phyloP scores from a whole-genome alignment of 2,888 invertebrate species.

The Phasia obesa region DNA sequence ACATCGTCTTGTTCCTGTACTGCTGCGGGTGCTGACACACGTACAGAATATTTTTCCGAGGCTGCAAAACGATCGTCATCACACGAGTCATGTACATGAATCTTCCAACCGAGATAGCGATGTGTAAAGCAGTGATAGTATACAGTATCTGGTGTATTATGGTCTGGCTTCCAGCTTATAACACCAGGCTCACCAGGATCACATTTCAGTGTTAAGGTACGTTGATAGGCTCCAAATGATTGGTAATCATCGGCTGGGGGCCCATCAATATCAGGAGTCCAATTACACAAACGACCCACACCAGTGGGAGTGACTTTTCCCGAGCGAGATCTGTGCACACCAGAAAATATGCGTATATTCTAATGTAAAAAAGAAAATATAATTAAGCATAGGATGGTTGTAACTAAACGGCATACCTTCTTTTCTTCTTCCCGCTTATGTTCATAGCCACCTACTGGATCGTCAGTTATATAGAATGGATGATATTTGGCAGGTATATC shows the following conservation, averaged over 20 bases:
- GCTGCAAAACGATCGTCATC: conserved; percentile 84
- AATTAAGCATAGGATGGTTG: neutral
- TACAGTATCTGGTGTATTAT: conserved; percentile 93
- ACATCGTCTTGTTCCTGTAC: conserved; percentile 84
- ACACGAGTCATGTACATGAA: conserved; percentile 93
- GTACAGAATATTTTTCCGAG: conserved; percentile 84
- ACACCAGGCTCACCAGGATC: conserved; percentile 92
- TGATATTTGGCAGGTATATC: conserved; percentile 92
- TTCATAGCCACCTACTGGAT: conserved; percentile 94
- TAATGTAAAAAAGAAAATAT: conserved; percentile 76
- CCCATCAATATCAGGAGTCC: conserved; percentile 89
- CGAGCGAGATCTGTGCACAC: conserved; percentile 87
- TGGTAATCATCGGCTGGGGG: conserved; percentile 91
- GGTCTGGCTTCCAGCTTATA: conserved; percentile 93
- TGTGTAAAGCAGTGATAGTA: conserved; percentile 98
- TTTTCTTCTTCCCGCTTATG: conserved; percentile 92
- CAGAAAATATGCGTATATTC: conserved; percentile 92
- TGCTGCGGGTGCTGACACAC: conserved; percentile 78
- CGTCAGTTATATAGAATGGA: conserved; percentile 96
- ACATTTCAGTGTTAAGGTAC: conserved; percentile 91
- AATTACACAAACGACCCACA: conserved; percentile 92
- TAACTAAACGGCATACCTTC: conserved; percentile 83
- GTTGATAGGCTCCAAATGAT: conserved; percentile 95
- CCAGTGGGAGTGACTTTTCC: conserved; percentile 90
- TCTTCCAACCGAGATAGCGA: conserved; percentile 97